Conservation (phyloP, 2,797 vertebrate species). For the Picus viridis region DNA sequence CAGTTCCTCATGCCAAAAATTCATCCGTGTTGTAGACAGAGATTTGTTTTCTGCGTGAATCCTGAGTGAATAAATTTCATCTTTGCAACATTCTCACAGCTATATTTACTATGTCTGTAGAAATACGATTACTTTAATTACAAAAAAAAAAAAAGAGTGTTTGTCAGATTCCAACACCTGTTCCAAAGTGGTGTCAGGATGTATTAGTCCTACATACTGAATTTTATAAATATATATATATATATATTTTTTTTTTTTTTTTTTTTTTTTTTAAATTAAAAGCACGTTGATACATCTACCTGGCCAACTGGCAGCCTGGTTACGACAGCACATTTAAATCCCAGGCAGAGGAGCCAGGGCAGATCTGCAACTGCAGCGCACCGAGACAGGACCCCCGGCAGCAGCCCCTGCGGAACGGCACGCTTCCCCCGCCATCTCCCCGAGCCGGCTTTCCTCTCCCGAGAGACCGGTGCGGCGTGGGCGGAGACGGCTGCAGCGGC, state of each 20-base stretch:
- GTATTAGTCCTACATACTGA: background rate
- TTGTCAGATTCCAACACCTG: background rate
- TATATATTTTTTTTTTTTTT: too few relatives aligned
- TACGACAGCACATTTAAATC: background rate
- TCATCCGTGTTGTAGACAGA: background rate
- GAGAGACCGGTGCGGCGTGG: too few relatives aligned
- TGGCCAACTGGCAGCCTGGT: background rate
- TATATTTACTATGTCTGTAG: background rate
- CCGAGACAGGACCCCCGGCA: too few relatives aligned
- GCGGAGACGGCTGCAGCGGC: too few relatives aligned
- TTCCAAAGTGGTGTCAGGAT: background rate
- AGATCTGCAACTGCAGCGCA: too few relatives aligned
- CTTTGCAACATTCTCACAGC: background rate
- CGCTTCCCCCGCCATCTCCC: too few relatives aligned
- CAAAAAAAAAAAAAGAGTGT: background rate
- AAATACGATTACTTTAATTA: background rate
- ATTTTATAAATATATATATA: too few relatives aligned
- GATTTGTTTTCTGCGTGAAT: background rate
- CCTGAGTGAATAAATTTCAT: background rate
- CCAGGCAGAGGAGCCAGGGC: too few relatives aligned
- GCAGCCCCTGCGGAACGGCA: too few relatives aligned
- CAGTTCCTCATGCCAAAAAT: background rate
- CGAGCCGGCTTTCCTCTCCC: too few relatives aligned
- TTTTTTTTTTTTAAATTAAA: background rate
- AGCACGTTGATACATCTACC: background rate